A percentile compares a stretch with the other conserved stretches of the same genome.
Conservation (phyloP, 2,888 invertebrate species). For the Chaitophorus viminalis region DNA sequence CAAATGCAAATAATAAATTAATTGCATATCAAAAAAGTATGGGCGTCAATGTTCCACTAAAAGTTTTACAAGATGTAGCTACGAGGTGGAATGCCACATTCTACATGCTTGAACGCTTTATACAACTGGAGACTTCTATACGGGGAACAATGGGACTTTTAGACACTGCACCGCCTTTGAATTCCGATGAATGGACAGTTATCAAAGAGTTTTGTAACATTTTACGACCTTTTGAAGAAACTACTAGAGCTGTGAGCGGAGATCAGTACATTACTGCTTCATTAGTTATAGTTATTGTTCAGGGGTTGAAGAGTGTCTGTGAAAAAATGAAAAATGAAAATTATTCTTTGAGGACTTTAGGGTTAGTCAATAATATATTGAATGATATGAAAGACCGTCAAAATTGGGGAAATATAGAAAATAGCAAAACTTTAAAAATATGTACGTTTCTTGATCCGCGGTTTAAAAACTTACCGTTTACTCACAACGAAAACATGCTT, state of each 20-base stretch:
- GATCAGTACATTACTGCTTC: not conserved
- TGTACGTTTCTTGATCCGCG: conserved; percentile 5
- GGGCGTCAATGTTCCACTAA: not conserved
- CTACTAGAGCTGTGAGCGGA: not conserved
- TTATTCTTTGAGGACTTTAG: not conserved
- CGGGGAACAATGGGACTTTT: conserved; percentile 12
- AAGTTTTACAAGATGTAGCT: conserved; percentile 23
- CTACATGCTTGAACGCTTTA: not conserved
- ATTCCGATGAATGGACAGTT: not conserved
- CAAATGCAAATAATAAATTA: conserved; percentile 13
- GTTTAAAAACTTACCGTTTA: not conserved
- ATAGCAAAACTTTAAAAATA: not conserved
- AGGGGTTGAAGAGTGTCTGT: not conserved
- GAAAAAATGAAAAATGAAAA: conserved; percentile 13
- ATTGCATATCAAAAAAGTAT: not conserved
- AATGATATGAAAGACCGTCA: not conserved
- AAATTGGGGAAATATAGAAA: not conserved
- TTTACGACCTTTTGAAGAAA: not conserved
- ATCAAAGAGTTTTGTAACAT: not conserved
- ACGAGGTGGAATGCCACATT: conserved; percentile 35
- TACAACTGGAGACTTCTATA: conserved; percentile 8
- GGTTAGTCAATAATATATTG: not conserved
- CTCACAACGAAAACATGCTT: not conserved
- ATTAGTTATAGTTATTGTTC: conserved; percentile 1
- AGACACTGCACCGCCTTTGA: conserved; percentile 11